Percentiles rank a stretch among this genome's conserved stretches.
Conservation (phyloP, 2,888 invertebrate genomes). For the Apamea monoglypha region DNA sequence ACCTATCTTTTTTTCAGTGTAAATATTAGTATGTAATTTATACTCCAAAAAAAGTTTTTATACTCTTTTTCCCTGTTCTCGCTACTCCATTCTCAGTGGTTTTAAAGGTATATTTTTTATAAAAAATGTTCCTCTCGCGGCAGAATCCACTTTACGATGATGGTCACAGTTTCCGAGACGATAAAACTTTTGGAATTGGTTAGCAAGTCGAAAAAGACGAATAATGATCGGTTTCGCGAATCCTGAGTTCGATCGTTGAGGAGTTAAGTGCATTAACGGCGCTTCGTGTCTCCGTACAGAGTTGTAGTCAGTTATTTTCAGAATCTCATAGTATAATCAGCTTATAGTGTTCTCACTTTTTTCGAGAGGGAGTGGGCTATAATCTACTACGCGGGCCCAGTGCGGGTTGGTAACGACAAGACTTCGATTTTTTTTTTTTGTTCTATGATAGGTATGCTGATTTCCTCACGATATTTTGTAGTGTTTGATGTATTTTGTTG, state of each 20-base stretch:
- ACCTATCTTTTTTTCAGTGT: not conserved
- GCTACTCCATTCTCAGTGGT: not conserved
- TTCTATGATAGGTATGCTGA: too few relatives aligned
- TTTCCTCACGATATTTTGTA: too few relatives aligned
- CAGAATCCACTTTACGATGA: slow-evolving; percentile 43
- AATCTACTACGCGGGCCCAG: too few relatives aligned
- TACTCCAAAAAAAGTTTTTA: not conserved
- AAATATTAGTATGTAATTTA: slow-evolving; percentile 26
- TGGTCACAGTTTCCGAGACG: slow-evolving; percentile 45
- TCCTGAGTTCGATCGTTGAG: not conserved
- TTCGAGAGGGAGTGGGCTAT: too few relatives aligned
- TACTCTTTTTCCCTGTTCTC: not conserved
- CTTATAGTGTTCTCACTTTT: too few relatives aligned
- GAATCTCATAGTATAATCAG: too few relatives aligned
- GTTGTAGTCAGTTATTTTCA: too few relatives aligned
- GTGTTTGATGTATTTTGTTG: too few relatives aligned
- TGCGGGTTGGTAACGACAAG: too few relatives aligned
- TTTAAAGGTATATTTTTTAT: slow-evolving; percentile 22
- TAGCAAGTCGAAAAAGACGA: slow-evolving; percentile 36
- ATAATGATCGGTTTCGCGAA: slow-evolving; percentile 35
- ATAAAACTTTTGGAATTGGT: slow-evolving; percentile 52
- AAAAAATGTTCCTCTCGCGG: slow-evolving; percentile 11
- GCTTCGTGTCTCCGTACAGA: not conserved
- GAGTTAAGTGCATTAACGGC: slow-evolving; percentile 3
- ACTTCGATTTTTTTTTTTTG: too few relatives aligned